Conservation (phyloP, 2,888 invertebrate species). For the Drosophila cognata region DNA sequence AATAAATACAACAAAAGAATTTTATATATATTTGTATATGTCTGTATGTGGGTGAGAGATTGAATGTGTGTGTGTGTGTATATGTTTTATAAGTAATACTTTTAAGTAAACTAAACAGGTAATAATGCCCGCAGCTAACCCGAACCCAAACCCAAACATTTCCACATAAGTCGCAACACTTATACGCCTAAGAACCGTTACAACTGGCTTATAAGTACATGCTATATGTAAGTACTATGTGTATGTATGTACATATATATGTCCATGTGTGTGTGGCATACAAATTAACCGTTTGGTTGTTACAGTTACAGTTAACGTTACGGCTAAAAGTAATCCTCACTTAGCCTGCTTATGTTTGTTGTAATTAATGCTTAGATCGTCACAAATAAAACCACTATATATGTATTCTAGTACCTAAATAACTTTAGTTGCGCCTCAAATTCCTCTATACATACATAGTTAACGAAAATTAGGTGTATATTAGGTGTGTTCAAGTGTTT, state of each 20-base stretch:
- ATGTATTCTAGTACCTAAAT: slow-evolving; percentile 54
- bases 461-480: slow-evolving; percentile 29
- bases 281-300: slow-evolving; percentile 21
- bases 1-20: slow-evolving; percentile 35
- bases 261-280: slow-evolving; percentile 23
- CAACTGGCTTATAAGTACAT: slow-evolving; percentile 63
- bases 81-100: slow-evolving; percentile 18
- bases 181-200: slow-evolving; percentile 72
- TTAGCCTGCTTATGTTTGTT: slow-evolving; percentile 48
- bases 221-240: slow-evolving; percentile 45
- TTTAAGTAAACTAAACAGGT: slow-evolving; percentile 38
- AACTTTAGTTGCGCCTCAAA: slow-evolving; percentile 43
- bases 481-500: slow-evolving; percentile 2
- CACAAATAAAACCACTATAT: slow-evolving; percentile 51
- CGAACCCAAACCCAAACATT: slow-evolving; percentile 29
- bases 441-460: slow-evolving; percentile 53
- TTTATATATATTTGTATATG: slow-evolving; percentile 13
- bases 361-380: slow-evolving; percentile 48
- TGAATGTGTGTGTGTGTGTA: slow-evolving; percentile 12
- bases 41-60: slow-evolving; percentile 11
- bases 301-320: slow-evolving; percentile 44
- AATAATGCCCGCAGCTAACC: slow-evolving; percentile 36
- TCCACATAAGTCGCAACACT: slow-evolving; percentile 68
- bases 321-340: slow-evolving; percentile 47
- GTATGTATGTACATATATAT: slow-evolving; percentile 36